Percentiles rank a stretch among this genome's conserved stretches.
These are phyloP conservation scores for Drosophila ogumai DNA, from an alignment of 1,140 invertebrate species.

Conservation along the genomic window DNA sequence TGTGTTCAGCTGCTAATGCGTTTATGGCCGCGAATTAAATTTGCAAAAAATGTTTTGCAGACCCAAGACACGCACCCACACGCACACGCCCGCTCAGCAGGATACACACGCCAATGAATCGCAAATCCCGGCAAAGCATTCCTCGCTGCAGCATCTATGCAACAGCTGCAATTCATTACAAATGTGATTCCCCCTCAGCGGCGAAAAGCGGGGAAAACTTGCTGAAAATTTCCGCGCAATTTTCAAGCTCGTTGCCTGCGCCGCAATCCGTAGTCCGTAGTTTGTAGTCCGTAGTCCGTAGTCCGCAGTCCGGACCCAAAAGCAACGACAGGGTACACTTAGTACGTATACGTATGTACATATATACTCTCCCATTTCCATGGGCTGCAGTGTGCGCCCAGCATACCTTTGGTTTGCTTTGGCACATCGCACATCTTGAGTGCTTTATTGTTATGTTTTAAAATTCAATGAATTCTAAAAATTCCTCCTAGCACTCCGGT, in stretches of 20 bases:
- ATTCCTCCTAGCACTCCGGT: constrained; percentile 46
- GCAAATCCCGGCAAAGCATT: constrained; percentile 45
- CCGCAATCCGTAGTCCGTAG: constrained; percentile 27
- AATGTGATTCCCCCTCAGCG: constrained; percentile 73
- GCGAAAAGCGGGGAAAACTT: constrained; percentile 56
- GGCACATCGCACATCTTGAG: constrained; percentile 73
- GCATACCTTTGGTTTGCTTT: constrained; percentile 66
- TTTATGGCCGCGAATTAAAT: constrained; percentile 46
- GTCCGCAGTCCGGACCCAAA: constrained; percentile 15
- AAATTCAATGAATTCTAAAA: constrained; percentile 84
- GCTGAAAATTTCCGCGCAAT: constrained; percentile 66
- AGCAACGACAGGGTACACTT: constrained; percentile 11
- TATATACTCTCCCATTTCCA: constrained; percentile 17
- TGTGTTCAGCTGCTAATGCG: constrained; percentile 38
- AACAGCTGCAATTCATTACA: constrained; percentile 79
- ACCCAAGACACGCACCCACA: constrained; percentile 4
- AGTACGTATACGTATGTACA: background rate
- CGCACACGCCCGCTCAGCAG: background rate
- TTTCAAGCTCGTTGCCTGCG: constrained; percentile 70
- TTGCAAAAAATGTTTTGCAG: constrained; percentile 36
- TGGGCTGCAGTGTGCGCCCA: constrained; percentile 24
- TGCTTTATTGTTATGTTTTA: constrained; percentile 84
- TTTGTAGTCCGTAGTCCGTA: constrained; percentile 16
- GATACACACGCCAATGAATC: constrained; percentile 68
- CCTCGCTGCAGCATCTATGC: constrained; percentile 33